Evolutionary conservation across 1,140 invertebrate species (phyloP).

Genomic region (Caenorhabditis brenneri): DNA sequence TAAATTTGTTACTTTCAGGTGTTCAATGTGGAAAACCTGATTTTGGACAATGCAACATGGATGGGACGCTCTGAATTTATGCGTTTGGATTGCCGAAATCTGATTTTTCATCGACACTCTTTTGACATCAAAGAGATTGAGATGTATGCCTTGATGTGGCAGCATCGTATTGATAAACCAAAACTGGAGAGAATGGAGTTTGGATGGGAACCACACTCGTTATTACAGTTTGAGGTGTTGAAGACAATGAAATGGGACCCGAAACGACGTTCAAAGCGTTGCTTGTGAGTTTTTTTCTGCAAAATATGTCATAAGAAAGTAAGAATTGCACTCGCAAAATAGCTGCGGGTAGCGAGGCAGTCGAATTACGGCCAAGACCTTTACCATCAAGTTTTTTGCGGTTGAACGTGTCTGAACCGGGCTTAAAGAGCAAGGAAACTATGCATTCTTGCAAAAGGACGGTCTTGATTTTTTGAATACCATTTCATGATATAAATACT

Average conservation of each 20-base stretch:
- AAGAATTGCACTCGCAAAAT: too few relatives aligned
- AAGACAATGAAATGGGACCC: neutral
- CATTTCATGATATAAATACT: too few relatives aligned
- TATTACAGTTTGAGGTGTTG: neutral
- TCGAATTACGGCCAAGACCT: too few relatives aligned
- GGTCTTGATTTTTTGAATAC: too few relatives aligned
- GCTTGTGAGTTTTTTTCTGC: neutral
- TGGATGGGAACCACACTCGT: neutral
- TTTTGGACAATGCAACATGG: neutral
- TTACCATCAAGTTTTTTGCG: too few relatives aligned
- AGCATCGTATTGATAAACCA: neutral
- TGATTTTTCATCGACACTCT: neutral
- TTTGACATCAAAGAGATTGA: neutral
- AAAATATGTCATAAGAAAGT: neutral
- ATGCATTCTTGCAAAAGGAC: too few relatives aligned
- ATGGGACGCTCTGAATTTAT: neutral
- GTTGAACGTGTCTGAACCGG: too few relatives aligned
- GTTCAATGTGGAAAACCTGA: neutral
- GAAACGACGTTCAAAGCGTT: neutral
- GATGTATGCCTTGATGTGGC: neutral
- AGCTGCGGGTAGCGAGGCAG: too few relatives aligned
- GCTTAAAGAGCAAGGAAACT: too few relatives aligned
- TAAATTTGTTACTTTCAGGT: neutral
- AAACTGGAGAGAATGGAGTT: neutral
- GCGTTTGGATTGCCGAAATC: neutral